Percentiles rank a stretch among this genome's conserved stretches.
phyloP scores from a whole-genome alignment of 2,888 invertebrate genomes.

The Sceliomorpha sp. region DNA sequence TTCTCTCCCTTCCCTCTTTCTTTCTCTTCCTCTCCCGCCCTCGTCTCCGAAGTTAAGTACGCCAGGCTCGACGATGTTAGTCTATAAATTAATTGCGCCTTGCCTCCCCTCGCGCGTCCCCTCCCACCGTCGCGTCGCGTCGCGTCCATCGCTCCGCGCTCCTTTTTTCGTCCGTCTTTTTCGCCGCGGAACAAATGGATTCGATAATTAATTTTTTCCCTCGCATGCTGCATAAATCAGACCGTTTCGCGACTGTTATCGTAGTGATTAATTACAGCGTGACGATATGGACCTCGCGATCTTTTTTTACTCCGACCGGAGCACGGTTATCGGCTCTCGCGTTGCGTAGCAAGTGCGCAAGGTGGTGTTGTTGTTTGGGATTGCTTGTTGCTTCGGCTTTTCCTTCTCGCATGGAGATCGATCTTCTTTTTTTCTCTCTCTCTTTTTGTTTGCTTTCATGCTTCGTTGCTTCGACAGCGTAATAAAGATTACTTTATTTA shows the following conservation, averaged over 20 bases:
- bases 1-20: conserved; percentile 2
- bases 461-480: too few relatives aligned
- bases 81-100: too few relatives aligned
- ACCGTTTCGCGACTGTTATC: background rate
- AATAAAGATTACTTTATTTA: too few relatives aligned
- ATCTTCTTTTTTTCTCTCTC: too few relatives aligned
- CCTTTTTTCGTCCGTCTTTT: conserved; percentile 18
- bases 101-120: too few relatives aligned
- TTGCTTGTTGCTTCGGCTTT: conserved; percentile 12
- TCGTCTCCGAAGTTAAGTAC: too few relatives aligned
- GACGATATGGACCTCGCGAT: background rate
- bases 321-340: background rate
- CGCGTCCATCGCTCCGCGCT: conserved; percentile 12
- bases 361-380: background rate
- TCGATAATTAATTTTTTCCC: conserved; percentile 21
- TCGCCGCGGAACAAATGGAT: conserved; percentile 4
- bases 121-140: too few relatives aligned
- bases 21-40: too few relatives aligned
- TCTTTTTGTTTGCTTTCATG: too few relatives aligned
- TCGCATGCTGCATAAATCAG: background rate
- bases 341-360: background rate
- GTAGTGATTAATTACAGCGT: background rate
- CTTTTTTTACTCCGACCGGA: too few relatives aligned
- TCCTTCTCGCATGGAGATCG: too few relatives aligned
- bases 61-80: too few relatives aligned